Evolutionary conservation across 2,888 invertebrate genomes (phyloP).

Genomic region (Junonia oenone): DNA sequence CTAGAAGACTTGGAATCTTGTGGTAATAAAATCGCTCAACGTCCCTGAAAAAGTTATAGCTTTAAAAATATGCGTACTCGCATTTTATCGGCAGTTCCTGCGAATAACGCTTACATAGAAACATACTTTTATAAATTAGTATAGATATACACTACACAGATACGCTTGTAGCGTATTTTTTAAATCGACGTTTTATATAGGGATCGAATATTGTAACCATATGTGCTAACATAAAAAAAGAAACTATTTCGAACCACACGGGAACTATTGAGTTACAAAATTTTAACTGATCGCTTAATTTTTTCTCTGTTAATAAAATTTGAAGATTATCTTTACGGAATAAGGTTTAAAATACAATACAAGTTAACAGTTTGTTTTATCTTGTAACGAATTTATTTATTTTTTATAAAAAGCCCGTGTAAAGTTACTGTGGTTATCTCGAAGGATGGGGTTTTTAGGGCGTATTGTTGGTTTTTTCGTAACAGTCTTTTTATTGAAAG

Average conservation of each 20-base stretch:
- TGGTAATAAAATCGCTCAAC: too few species aligned
- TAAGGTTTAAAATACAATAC: conserved; percentile 27
- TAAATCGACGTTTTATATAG: too few species aligned
- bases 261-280: conserved; percentile 52
- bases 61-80: too few species aligned
- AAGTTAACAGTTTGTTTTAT: conserved; percentile 31
- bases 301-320: conserved; percentile 22
- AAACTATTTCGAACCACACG: conserved; percentile 45
- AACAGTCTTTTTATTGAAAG: conserved; percentile 3
- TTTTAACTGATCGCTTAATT: conserved; percentile 52
- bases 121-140: too few species aligned
- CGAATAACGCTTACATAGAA: too few species aligned
- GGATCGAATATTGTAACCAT: conserved; percentile 23
- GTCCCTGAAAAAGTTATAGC: too few species aligned
- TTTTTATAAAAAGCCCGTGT: conserved; percentile 37
- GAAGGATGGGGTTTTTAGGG: conserved; percentile 21
- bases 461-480: conserved; percentile 18
- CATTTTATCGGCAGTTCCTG: too few species aligned
- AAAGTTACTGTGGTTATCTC: conserved; percentile 40
- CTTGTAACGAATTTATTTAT: conserved; percentile 44
- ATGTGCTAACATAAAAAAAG: conserved; percentile 39
- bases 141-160: too few species aligned
- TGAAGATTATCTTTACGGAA: conserved; percentile 17
- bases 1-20: too few species aligned
- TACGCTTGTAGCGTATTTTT: too few species aligned